Conservation (phyloP, 1,140 invertebrate species). For the Lepidostoma basale region DNA sequence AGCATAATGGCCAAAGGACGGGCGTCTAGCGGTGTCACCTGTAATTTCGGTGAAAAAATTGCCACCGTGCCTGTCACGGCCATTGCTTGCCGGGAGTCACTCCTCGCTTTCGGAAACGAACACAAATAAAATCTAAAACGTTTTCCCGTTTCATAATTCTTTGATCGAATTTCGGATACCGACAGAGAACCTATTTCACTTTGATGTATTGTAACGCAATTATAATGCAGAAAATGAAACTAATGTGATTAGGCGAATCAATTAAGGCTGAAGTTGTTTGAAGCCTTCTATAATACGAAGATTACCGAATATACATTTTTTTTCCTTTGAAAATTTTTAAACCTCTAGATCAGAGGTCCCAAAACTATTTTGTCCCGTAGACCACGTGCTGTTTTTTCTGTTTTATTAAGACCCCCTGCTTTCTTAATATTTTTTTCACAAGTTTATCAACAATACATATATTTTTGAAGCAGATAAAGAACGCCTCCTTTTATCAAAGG, state of each 20-base stretch:
- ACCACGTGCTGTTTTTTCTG: no score
- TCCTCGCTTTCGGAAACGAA: conserved; percentile 19
- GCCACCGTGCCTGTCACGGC: conserved; percentile 36
- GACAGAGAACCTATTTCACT: not conserved
- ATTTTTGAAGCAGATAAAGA: no score
- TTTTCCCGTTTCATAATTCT: conserved; percentile 15
- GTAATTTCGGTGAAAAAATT: conserved; percentile 39
- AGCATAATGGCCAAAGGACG: conserved; percentile 35
- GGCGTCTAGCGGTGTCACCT: conserved; percentile 40
- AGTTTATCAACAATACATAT: no score
- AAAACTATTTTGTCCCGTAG: no score
- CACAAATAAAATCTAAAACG: conserved; percentile 23
- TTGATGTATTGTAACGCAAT: conserved; percentile 35
- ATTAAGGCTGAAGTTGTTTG: conserved; percentile 26
- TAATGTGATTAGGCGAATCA: conserved; percentile 38
- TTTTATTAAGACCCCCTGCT: no score
- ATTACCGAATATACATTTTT: not conserved
- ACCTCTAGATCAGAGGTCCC: no score
- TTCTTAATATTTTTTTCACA: no score
- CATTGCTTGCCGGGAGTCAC: not conserved
- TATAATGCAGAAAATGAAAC: conserved; percentile 26
- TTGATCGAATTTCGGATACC: not conserved
- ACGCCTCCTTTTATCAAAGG: no score
- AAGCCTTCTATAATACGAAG: conserved; percentile 19
- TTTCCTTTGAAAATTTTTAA: not conserved